phyloP scores from a whole-genome alignment of 2,113 vertebrate genomes.

The Mormyrus iriodes region DNA sequence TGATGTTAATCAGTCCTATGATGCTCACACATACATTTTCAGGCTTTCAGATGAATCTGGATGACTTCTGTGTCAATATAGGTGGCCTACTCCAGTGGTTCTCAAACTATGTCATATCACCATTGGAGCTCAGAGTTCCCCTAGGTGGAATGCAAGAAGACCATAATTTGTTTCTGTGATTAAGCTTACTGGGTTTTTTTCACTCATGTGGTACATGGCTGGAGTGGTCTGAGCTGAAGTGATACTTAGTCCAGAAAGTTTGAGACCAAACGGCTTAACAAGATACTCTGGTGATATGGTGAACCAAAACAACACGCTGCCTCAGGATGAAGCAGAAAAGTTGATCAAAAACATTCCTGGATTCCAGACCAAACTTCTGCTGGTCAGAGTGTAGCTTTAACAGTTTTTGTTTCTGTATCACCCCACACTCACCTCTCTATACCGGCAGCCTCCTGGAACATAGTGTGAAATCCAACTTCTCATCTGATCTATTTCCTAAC shows the following conservation, averaged over 20 bases:
- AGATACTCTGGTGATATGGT: background rate
- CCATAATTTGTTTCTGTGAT: background rate
- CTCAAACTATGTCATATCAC: background rate
- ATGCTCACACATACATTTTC: background rate
- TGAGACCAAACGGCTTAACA: background rate
- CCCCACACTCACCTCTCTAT: background rate
- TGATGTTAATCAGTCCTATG: background rate
- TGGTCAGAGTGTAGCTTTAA: background rate
- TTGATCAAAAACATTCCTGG: background rate
- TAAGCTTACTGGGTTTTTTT: background rate
- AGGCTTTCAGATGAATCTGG: background rate
- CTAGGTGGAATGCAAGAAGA: background rate
- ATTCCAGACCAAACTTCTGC: background rate
- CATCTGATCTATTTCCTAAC: background rate
- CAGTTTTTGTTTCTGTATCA: background rate
- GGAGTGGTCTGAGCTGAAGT: background rate
- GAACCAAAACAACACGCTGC: background rate
- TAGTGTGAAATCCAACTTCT: background rate
- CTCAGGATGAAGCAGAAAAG: background rate
- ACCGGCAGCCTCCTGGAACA: background rate
- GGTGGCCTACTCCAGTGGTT: background rate
- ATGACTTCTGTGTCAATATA: background rate
- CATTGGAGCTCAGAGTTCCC: background rate
- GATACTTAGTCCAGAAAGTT: background rate
- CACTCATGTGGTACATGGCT: background rate